A percentile compares a stretch with the other conserved stretches of the same genome.
phyloP scores from a whole-genome alignment of 2,888 invertebrate species.

The Oligia latruncula region DNA sequence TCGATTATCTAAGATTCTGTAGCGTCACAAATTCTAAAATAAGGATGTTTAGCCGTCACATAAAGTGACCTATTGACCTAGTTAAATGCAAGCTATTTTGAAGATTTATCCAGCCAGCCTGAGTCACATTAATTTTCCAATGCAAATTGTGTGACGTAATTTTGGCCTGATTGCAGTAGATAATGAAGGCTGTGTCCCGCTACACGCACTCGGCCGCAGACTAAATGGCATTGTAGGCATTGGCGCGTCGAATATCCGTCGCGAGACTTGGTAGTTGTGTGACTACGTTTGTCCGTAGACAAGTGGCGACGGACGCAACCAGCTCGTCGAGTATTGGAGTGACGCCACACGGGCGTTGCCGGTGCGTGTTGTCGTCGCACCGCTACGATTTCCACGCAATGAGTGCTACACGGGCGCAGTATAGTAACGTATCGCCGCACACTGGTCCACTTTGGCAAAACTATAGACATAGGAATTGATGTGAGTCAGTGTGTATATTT shows the following conservation, averaged over 20 bases:
- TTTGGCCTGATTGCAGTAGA: neutral
- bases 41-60: no score
- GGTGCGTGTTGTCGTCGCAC: no score
- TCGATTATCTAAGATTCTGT: no score
- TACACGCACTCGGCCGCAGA: neutral
- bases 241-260: constrained; percentile 1
- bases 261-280: neutral
- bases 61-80: no score
- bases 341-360: neutral
- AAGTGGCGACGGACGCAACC: neutral
- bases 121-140: neutral
- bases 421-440: neutral
- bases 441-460: no score
- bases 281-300: neutral
- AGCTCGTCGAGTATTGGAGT: neutral
- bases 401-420: neutral
- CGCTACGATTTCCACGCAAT: neutral
- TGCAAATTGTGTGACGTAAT: neutral
- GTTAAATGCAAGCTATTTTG: no score
- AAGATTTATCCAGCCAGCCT: no score
- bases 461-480: no score
- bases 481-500: no score
- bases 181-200: neutral
- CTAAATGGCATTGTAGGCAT: no score
- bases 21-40: no score